Evolutionary conservation across 1,140 invertebrate genomes (phyloP).

Genomic region (Drosophila sechellia): DNA sequence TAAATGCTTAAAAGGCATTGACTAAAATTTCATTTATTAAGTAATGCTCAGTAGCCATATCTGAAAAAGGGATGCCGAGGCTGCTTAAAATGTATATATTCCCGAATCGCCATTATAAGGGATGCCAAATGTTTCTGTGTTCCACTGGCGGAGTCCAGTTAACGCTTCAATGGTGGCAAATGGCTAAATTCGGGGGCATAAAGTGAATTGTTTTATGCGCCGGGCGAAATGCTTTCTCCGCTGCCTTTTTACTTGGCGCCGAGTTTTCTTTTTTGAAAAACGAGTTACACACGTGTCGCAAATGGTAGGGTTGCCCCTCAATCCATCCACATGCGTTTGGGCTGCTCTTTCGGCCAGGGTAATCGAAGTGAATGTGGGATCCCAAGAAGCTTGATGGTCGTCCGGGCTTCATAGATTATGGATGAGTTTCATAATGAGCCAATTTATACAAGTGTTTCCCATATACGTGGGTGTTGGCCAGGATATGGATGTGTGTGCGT

Average conservation of each 20-base stretch:
- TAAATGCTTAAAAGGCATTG: constrained; percentile 62
- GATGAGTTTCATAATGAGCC: constrained; percentile 82
- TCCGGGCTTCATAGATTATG: constrained; percentile 77
- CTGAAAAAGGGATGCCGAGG: constrained; percentile 15
- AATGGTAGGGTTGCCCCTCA: constrained; percentile 59
- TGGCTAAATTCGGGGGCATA: constrained; percentile 79
- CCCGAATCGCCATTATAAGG: constrained; percentile 54
- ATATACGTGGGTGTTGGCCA: constrained; percentile 20
- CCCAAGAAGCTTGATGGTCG: constrained; percentile 62
- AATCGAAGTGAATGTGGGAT: constrained; percentile 64
- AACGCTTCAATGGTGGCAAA: constrained; percentile 76
- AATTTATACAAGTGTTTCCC: constrained; percentile 78
- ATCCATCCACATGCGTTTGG: constrained; percentile 10
- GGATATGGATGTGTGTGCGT: constrained; percentile 7
- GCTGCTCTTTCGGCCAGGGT: constrained; percentile 26
- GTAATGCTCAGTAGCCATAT: constrained; percentile 28
- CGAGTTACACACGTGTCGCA: constrained; percentile 82
- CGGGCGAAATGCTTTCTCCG: constrained; percentile 36
- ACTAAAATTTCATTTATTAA: constrained; percentile 68
- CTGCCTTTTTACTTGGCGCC: not conserved
- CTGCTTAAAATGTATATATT: constrained; percentile 80
- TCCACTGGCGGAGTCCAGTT: constrained; percentile 38
- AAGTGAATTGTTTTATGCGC: constrained; percentile 79
- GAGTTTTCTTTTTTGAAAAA: constrained; percentile 61
- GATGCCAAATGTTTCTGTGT: constrained; percentile 32